phyloP scores from a whole-genome alignment of 2,797 vertebrate genomes.

The Poeciliopsis gracilis region DNA sequence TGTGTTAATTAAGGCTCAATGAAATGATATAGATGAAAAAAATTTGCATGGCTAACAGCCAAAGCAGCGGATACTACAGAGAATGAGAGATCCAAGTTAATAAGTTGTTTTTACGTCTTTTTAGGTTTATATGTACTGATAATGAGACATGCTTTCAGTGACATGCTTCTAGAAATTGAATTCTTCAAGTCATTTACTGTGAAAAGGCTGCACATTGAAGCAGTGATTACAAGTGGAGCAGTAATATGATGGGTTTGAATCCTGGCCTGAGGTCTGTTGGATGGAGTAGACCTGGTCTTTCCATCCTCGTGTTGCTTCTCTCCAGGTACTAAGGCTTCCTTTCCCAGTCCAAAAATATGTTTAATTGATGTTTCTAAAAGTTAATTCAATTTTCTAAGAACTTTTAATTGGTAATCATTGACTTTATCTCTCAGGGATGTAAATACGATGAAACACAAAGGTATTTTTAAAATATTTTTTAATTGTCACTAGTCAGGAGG shows the following conservation, averaged over 20 bases:
- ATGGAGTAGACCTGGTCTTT: not conserved
- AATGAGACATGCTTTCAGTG: constrained; percentile 26
- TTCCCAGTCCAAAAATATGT: not conserved
- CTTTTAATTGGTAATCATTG: not conserved
- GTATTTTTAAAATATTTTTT: not conserved
- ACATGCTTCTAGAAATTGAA: not conserved
- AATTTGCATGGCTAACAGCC: constrained; percentile 72
- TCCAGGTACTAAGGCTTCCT: not conserved
- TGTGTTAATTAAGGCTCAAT: constrained; percentile 81
- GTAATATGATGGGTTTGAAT: not conserved
- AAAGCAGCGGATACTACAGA: constrained; percentile 64
- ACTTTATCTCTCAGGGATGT: not conserved
- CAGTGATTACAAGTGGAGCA: not conserved
- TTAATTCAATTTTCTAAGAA: not conserved
- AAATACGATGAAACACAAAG: not conserved
- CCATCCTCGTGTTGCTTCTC: not conserved
- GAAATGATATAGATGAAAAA: constrained; percentile 74
- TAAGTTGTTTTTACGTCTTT: constrained; percentile 63
- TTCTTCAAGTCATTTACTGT: not conserved
- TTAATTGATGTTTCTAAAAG: not conserved
- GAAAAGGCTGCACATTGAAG: not conserved
- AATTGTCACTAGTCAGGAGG: not conserved
- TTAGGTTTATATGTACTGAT: constrained; percentile 25
- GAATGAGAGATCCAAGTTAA: constrained; percentile 62
- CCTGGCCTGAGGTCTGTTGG: not conserved